Evolutionary conservation across 2,797 vertebrate species (phyloP), one percentile per base, ranked within the genome.

Genomic region (Periparus ater): DNA sequence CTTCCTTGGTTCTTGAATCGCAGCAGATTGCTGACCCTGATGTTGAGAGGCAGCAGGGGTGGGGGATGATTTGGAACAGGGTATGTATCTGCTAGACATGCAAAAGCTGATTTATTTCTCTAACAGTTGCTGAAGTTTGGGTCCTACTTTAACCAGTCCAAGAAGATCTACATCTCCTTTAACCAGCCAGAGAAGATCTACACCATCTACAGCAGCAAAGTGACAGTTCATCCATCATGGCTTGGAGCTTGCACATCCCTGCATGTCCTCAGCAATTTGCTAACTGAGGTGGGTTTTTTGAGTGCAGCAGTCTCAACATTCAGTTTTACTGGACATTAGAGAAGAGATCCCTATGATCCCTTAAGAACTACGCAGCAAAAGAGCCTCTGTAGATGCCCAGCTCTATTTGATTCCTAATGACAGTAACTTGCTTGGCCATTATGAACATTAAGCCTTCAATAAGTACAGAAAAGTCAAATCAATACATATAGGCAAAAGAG

Each of bases 381-480:
- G 44, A 36, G 40, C 7, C 20, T 68, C 66, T 29, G 26, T 36
- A 72, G 44, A 25, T 68, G 20, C 4, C 38, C 60, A 82, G 20
- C 22, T 87, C 34, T n/a, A 21, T 58, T 38, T 83, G 44, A 22
- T 42, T 72, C 17, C 27, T 75, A 54, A 61, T 27, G 38, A 42
- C 45, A 70, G 32, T 22, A 76, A 60, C 44, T 77, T 70, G 25
- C 18, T 89, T 77, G 23, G 25, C 30, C 55, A 38, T 62, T 82
- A 53, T 14, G 26, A 74, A 58, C 4, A 34, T 45, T 54, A 78
- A 70, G 16, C 34, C 30, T 72, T 85, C 22, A 80, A 29, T 66
- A 81, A 88, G 23, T n/a, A 66, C 6, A 47, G n/a, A 80, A 83
- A 84, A 85, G 51, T 61, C 55, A 84, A 84, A 85, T 19, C 44